A percentile compares a stretch with the other conserved stretches of the same genome.
These are phyloP conservation scores for Engraulis encrasicolus DNA, from an alignment of 2,113 vertebrate genomes.

Conservation along the genomic window DNA sequence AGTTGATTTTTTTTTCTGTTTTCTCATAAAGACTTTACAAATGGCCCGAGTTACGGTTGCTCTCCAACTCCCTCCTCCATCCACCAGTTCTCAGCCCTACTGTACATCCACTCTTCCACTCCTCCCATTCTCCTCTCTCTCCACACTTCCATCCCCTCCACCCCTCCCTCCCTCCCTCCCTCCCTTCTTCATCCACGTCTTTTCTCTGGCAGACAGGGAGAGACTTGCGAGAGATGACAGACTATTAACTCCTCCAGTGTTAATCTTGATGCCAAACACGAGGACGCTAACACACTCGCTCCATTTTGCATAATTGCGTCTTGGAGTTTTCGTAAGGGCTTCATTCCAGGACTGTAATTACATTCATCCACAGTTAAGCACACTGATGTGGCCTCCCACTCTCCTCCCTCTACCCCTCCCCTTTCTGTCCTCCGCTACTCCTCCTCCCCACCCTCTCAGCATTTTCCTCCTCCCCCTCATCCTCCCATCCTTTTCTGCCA, in stretches of 20 bases:
- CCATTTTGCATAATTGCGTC: conserved; percentile 79
- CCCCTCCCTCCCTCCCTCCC: background rate
- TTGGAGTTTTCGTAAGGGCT: conserved; percentile 69
- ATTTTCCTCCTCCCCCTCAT: too few relatives aligned
- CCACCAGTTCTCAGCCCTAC: too few relatives aligned
- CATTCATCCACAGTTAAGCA: conserved; percentile 73
- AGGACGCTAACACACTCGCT: conserved; percentile 70
- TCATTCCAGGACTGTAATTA: conserved; percentile 76
- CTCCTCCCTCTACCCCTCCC: conserved; percentile 42
- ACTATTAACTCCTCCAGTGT: conserved; percentile 74
- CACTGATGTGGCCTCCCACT: too few relatives aligned
- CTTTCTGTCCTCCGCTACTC: background rate
- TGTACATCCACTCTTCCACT: conserved; percentile 41
- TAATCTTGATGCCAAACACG: conserved; percentile 74
- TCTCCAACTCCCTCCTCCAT: too few relatives aligned
- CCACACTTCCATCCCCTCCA: background rate
- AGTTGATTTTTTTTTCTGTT: too few relatives aligned
- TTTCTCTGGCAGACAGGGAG: conserved; percentile 56
- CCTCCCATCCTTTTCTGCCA: background rate
- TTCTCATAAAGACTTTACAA: too few relatives aligned
- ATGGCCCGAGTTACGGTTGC: too few relatives aligned
- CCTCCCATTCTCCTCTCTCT: conserved; percentile 62
- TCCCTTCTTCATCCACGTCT: background rate
- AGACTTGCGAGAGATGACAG: conserved; percentile 67
- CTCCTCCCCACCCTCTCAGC: background rate